Evolutionary conservation across 1,140 invertebrate species (phyloP).

Genomic region (Heliconius hermathena): DNA sequence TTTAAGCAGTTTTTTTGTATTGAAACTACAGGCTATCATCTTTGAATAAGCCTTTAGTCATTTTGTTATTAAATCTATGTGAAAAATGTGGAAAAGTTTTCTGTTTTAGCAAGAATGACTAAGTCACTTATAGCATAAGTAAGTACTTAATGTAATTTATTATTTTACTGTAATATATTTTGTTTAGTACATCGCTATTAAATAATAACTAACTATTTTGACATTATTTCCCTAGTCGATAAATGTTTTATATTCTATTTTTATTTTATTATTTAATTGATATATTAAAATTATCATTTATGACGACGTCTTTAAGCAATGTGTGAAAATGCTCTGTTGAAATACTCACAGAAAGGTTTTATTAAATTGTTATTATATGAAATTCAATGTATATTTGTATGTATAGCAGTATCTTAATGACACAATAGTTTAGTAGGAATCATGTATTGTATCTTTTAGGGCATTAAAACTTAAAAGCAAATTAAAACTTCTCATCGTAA

Average conservation of each 20-base stretch:
- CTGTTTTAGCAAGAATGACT: conserved; percentile 8
- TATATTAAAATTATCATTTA: neutral
- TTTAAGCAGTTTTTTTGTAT: neutral
- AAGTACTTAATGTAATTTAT: conserved; percentile 15
- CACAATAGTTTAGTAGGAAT: no score
- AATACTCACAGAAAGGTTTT: no score
- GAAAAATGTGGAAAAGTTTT: neutral
- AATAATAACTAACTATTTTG: conserved; percentile 4
- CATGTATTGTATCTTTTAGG: no score
- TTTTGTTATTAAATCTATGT: neutral
- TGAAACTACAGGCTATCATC: neutral
- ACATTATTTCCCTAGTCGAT: conserved; percentile 1
- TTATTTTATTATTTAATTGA: neutral
- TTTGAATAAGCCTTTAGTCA: neutral
- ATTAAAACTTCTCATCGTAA: no score
- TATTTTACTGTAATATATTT: neutral
- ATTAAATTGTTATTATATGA: no score
- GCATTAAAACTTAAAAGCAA: no score
- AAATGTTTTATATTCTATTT: neutral
- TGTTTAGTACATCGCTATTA: neutral
- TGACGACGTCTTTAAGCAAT: no score
- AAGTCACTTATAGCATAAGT: conserved; percentile 16
- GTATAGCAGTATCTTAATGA: no score
- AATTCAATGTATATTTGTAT: no score
- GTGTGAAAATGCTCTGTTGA: no score